These are phyloP conservation scores for Drosophila lutescens DNA, from an alignment of 2,888 invertebrate genomes.

Conservation along the genomic window DNA sequence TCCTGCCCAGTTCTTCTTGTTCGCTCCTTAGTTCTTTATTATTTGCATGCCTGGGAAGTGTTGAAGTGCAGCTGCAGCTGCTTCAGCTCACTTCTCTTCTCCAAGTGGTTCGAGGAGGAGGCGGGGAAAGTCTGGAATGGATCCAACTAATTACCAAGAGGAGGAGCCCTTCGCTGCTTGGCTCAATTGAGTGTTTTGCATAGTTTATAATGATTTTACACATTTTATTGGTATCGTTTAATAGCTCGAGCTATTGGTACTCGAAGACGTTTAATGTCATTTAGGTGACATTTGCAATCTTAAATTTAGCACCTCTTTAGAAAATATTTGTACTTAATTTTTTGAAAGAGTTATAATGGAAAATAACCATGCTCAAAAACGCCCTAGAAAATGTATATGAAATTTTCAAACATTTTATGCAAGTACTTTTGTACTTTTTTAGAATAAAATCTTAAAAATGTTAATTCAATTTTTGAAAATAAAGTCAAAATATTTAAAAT, in stretches of 20 bases:
- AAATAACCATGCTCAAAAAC: too few relatives aligned
- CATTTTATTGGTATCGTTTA: constrained; percentile 21
- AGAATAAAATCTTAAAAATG: too few relatives aligned
- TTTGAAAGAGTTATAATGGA: too few relatives aligned
- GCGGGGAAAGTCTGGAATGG: constrained; percentile 37
- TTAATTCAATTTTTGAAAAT: too few relatives aligned
- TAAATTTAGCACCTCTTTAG: too few relatives aligned
- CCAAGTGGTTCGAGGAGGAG: constrained; percentile 14
- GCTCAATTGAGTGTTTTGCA: constrained; percentile 35
- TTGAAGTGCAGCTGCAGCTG: constrained; percentile 60
- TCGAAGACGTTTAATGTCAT: background rate
- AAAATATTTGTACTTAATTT: too few relatives aligned
- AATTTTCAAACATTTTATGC: too few relatives aligned
- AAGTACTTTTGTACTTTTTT: too few relatives aligned
- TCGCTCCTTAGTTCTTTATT: constrained; percentile 26
- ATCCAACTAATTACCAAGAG: constrained; percentile 43
- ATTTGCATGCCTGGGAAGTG: constrained; percentile 48
- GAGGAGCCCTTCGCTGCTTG: background rate
- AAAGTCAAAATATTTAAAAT: too few relatives aligned
- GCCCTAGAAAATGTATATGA: too few relatives aligned
- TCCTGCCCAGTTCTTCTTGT: background rate
- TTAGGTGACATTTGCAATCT: too few relatives aligned
- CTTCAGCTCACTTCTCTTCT: constrained; percentile 21
- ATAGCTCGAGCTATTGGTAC: background rate
- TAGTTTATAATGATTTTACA: constrained; percentile 42